Percentiles rank a stretch among this genome's conserved stretches.
phyloP scores from a whole-genome alignment of 2,888 invertebrate genomes.

The Eupithecia inturbata region DNA sequence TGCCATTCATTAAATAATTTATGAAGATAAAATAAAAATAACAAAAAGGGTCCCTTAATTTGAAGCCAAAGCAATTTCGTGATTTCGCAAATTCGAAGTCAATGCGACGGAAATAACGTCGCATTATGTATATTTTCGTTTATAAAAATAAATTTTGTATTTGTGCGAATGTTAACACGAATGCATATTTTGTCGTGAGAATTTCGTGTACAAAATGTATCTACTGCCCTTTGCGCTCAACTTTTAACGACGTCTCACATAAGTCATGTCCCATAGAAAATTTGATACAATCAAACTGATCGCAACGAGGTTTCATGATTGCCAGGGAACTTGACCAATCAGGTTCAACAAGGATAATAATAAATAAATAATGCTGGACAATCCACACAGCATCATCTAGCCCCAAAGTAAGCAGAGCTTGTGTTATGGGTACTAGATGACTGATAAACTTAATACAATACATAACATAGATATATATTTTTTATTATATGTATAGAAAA shows the following conservation, averaged over 20 bases:
- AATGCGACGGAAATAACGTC: slow-evolving; percentile 5
- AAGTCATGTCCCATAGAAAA: neutral
- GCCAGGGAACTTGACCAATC: neutral
- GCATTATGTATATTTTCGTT: neutral
- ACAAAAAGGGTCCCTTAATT: slow-evolving; percentile 26
- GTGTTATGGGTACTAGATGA: too few species aligned
- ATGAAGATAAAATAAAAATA: slow-evolving; percentile 25
- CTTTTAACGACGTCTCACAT: neutral
- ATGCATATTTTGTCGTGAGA: neutral
- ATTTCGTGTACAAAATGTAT: neutral
- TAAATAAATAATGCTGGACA: too few species aligned
- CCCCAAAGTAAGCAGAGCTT: too few species aligned
- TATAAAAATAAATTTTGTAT: neutral
- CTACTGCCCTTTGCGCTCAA: neutral
- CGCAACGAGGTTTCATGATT: neutral
- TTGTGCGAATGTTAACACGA: neutral
- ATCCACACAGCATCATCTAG: too few species aligned
- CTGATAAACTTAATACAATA: too few species aligned
- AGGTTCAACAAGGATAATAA: neutral
- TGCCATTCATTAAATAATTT: slow-evolving; percentile 24
- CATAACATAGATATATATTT: too few species aligned
- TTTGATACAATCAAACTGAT: neutral
- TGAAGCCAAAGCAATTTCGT: slow-evolving; percentile 26
- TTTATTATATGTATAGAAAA: too few species aligned
- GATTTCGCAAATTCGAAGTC: slow-evolving; percentile 26